Evolutionary conservation across 2,888 invertebrate genomes (phyloP).

Genomic region (Muscina levida): DNA sequence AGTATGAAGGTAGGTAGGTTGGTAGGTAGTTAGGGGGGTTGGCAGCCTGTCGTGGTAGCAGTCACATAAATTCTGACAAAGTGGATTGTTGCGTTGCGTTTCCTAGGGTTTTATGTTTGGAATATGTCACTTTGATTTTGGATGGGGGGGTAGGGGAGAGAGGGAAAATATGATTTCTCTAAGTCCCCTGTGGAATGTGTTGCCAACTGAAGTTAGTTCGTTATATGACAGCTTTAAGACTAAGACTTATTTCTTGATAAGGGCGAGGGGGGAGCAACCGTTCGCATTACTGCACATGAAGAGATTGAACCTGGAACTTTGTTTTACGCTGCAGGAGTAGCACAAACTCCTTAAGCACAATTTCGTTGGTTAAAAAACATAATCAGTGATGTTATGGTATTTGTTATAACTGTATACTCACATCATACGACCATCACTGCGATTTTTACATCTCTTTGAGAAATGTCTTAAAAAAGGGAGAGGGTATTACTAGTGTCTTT

Average conservation of each 20-base stretch:
- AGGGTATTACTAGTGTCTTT: neutral
- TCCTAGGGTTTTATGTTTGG: neutral
- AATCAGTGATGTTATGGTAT: too few relatives aligned
- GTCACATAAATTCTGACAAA: slow-evolving; percentile 56
- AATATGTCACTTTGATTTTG: neutral
- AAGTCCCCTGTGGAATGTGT: slow-evolving; percentile 52
- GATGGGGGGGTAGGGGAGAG: neutral
- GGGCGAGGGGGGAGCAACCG: slow-evolving; percentile 26
- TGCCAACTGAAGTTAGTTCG: slow-evolving; percentile 39
- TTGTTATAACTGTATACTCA: too few relatives aligned
- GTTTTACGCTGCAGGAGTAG: too few relatives aligned
- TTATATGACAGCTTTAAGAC: slow-evolving; percentile 48
- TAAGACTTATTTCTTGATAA: slow-evolving; percentile 32
- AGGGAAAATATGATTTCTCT: neutral
- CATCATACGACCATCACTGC: too few relatives aligned
- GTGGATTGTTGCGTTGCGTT: slow-evolving; percentile 43
- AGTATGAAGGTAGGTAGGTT: slow-evolving; percentile 54
- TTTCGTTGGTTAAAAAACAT: too few relatives aligned
- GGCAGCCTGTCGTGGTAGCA: slow-evolving; percentile 59
- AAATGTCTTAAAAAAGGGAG: too few relatives aligned
- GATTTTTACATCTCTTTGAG: too few relatives aligned
- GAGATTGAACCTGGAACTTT: too few relatives aligned
- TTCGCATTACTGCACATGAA: slow-evolving; percentile 44
- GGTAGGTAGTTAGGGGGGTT: slow-evolving; percentile 51
- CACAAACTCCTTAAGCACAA: too few relatives aligned